These are phyloP conservation scores for Phyllotreta cruciferae DNA, from an alignment of 2,888 invertebrate species.

Conservation along the genomic window DNA sequence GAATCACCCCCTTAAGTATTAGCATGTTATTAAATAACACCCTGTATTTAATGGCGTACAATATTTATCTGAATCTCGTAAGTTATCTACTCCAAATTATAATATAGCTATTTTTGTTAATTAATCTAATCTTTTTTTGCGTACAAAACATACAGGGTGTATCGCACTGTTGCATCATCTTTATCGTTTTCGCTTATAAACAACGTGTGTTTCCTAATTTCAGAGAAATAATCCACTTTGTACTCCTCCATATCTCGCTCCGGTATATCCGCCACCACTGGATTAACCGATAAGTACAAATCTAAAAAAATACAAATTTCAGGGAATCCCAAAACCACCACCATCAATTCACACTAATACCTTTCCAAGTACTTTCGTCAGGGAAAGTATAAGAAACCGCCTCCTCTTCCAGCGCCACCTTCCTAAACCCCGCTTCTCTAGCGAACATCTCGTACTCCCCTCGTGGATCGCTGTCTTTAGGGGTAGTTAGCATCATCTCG, in stretches of 20 bases:
- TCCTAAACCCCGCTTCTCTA: neutral
- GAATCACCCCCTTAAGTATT: too few relatives aligned
- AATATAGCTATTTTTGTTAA: too few relatives aligned
- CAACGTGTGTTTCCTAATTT: neutral
- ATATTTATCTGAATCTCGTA: too few relatives aligned
- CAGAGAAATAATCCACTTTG: constrained; percentile 1
- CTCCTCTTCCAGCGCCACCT: neutral
- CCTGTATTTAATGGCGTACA: too few relatives aligned
- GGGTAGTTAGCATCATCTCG: neutral
- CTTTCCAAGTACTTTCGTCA: constrained; percentile 4
- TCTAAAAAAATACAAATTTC: neutral
- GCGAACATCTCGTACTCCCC: neutral
- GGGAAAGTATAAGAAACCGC: constrained; percentile 1
- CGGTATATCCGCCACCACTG: neutral
- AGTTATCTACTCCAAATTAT: too few relatives aligned
- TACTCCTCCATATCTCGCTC: neutral
- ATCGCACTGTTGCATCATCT: neutral
- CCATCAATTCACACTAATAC: neutral
- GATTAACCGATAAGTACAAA: constrained; percentile 7
- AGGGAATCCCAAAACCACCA: neutral
- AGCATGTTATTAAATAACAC: too few relatives aligned
- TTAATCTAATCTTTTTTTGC: too few relatives aligned
- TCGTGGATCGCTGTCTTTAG: neutral
- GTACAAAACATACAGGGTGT: too few relatives aligned
- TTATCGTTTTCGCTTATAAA: neutral